Evolutionary conservation across 2,888 invertebrate species (phyloP), one percentile per base, ranked within the genome.

Genomic region (Ctena decussata): DNA sequence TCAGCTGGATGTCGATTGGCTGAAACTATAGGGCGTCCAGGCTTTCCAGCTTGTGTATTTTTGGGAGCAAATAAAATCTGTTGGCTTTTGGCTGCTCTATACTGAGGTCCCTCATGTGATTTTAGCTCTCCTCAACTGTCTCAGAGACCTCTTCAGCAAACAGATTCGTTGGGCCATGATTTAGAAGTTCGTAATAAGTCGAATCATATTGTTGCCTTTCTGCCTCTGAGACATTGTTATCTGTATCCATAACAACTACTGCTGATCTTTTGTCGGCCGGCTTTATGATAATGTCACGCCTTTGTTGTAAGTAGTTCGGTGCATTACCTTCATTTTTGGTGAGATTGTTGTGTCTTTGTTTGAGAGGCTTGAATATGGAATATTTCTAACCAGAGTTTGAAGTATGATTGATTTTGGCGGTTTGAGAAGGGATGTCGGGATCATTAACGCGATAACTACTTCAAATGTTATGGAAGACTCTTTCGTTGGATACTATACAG

Each of bases 211-310:
- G 65, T 30, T 65, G 65, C 65, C 41, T 15, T 15, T 41, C 41
- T 11, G 41, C 15, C 65, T 65, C 27, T n/a, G 65, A 65, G 30
- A 77, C 24, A 46, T 77, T 46, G 18, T 8, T 24, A 32, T 24
- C 24, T 35, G 30, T 70, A 49, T 77, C 77, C 70, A 70, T 32
- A 8, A 77, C 70, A 35, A 77, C 77, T 24, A 70, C 60, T 8
- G 65, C 77, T 18, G 77, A 77, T 8, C 77, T 49, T n/a, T 78
- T 70, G 35, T 78, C 78, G 24, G 71, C 71, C 18, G 78, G 78
- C 57, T 46, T 24, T 27, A 78, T 78, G 8, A 78, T 46, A 37
- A 77, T 70, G 41, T 77, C 46, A 6, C 30, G 18, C 11, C 49
- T 41, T 24, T 46, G 44, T 41, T 46, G 15, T 12, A 44, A 30